Evolutionary conservation across 2,888 invertebrate species (phyloP).

Genomic region (Steinernema carpocapsae): DNA sequence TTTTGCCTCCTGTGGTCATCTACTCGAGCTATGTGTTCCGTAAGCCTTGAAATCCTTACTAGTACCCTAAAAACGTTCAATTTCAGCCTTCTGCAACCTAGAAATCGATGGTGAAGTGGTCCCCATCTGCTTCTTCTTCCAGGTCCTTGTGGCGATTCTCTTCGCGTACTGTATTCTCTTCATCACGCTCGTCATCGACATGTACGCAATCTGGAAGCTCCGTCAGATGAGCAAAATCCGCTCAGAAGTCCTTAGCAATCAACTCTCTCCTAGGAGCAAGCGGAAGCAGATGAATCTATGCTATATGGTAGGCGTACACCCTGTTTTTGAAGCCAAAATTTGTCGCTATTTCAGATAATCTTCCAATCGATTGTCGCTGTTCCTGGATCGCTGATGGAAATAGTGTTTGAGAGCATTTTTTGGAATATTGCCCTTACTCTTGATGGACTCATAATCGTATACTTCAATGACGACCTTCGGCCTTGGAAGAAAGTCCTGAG

Average conservation of each 20-base stretch:
- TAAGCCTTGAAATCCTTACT: background rate
- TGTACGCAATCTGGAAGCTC: constrained; percentile 10
- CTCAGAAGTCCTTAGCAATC: background rate
- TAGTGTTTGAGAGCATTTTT: background rate
- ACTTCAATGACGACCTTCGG: constrained; percentile 13
- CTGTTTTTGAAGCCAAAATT: background rate
- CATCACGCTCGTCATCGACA: background rate
- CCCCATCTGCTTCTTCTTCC: background rate
- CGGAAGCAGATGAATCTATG: constrained; percentile 9
- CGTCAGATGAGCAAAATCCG: constrained; percentile 6
- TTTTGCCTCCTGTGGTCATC: background rate
- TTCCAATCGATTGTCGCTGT: constrained; percentile 2
- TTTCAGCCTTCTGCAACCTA: background rate
- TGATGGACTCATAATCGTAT: background rate
- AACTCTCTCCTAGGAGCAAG: background rate
- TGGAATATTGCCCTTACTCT: constrained; percentile 2
- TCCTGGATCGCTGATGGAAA: background rate
- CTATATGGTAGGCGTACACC: background rate
- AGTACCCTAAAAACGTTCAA: background rate
- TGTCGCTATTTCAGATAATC: background rate
- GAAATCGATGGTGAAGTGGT: background rate
- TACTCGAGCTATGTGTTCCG: background rate
- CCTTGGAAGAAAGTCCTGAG: background rate
- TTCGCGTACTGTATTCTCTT: background rate
- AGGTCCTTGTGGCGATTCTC: background rate